Base-by-base conservation (phyloP, 2,113 vertebrate genomes). In the Mustelus asterias region DNA sequence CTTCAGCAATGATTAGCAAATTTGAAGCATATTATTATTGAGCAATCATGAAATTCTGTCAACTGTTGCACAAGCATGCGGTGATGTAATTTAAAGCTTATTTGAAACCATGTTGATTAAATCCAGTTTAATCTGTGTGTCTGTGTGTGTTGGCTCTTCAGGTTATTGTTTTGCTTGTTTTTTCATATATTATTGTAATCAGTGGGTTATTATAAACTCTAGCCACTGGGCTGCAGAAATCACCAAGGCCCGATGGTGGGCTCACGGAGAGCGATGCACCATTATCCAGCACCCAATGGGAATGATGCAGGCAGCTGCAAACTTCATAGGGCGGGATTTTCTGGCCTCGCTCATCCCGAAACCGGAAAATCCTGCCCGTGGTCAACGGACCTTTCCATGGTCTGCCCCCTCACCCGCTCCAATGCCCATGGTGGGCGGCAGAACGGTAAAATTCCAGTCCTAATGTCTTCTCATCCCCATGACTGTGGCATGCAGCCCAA, bases 161-260 rank as follows among this genome's bases (percentile, higher is more conserved):
- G 41, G 20, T 70, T 94, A 41, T 0, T 37, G 22, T 94, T 76
- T 9, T 29, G 41, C 41, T 54, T 5, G 14, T 33, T 33, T 60
- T 60, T 60, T 58, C 14, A 5, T 14, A 26, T 54, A 7, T 13
- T 72, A 20, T 89, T 90, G 9, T 65, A 41, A 85, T 95, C 60
- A 69, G 29, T 83, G 41, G 95, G 88, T 96, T 88, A 96, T 96
- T 96, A 96, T 20, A n/a, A 60, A 76, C 20, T 70, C 93, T 72
- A 88, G 78, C 16, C 86, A 95, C 29, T 24, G 92, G n/a, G 86
- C 92, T 26, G 88, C 37, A 48, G 37, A 44, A 86, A 44, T 44
- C 29, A 41, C 13, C 20, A 48, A 22, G 16, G 9, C 3, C 29
- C 72, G 33, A 29, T 76, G 13, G 29, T 33, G 29, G 29, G 72